Percentiles rank a stretch among this genome's conserved stretches.
These are phyloP conservation scores for Cheracebus regulus DNA, from an alignment of 2,797 vertebrate species.

Conservation along the genomic window DNA sequence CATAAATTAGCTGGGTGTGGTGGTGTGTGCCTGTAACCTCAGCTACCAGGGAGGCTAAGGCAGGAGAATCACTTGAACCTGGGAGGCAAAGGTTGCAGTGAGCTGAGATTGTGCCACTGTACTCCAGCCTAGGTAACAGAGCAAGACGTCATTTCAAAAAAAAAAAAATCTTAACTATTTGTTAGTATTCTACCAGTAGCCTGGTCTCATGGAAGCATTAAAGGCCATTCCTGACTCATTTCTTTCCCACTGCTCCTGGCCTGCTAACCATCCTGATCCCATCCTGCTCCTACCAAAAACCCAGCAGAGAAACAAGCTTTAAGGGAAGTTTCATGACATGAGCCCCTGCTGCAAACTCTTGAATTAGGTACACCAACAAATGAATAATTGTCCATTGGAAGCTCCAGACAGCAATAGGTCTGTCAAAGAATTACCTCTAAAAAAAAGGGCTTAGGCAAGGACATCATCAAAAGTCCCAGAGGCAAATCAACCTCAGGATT, in stretches of 20 bases:
- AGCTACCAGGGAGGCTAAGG: too few species aligned
- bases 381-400: neutral
- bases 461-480: neutral
- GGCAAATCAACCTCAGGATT: neutral
- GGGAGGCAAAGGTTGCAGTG: too few species aligned
- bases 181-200: conserved; percentile 11
- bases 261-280: neutral
- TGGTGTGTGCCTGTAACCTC: too few species aligned
- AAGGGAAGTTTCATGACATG: conserved; percentile 16
- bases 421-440: conserved; percentile 10
- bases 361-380: neutral
- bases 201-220: neutral
- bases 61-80: too few species aligned
- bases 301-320: conserved; percentile 16
- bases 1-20: too few species aligned
- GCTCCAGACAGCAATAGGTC: neutral
- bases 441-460: neutral
- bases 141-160: neutral
- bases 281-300: conserved; percentile 22
- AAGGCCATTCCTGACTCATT: conserved; percentile 8
- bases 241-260: neutral
- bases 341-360: conserved; percentile 9
- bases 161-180: conserved; percentile 29
- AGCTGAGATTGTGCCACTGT: too few species aligned
- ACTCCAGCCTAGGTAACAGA: too few species aligned